phyloP scores from a whole-genome alignment of 2,888 invertebrate species.

The Aphidoletes aphidimyza region DNA sequence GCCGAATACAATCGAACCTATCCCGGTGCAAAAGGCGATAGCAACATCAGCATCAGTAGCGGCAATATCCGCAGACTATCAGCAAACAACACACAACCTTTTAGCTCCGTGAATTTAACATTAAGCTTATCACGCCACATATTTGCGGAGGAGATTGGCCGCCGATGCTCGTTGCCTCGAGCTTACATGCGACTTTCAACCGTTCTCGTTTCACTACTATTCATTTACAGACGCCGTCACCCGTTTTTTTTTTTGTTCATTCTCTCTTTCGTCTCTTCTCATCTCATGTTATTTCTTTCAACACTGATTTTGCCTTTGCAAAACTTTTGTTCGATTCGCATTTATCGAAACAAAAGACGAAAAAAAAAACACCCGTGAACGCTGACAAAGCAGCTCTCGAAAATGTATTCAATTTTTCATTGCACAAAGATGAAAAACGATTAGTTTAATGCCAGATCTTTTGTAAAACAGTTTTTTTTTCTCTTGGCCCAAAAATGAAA shows the following conservation, averaged over 20 bases:
- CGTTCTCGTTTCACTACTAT: background rate
- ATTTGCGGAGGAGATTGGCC: constrained; percentile 37
- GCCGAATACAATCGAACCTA: background rate
- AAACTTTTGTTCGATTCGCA: constrained; percentile 24
- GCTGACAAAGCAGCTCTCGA: constrained; percentile 34
- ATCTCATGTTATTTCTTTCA: background rate
- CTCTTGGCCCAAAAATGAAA: background rate
- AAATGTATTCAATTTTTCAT: constrained; percentile 6
- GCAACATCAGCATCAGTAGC: no score
- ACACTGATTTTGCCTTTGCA: background rate
- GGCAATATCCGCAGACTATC: constrained; percentile 35
- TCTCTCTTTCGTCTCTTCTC: background rate
- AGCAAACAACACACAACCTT: constrained; percentile 42
- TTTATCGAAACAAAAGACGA: background rate
- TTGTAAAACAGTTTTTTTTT: background rate
- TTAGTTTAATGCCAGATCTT: background rate
- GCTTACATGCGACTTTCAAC: background rate
- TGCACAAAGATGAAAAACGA: background rate
- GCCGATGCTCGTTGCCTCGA: constrained; percentile 3
- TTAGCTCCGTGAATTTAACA: background rate
- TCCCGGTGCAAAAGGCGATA: constrained; percentile 16
- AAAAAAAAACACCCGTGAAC: background rate
- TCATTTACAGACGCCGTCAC: constrained; percentile 29
- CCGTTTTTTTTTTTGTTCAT: constrained; percentile 12
- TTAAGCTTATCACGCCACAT: constrained; percentile 27